Evolutionary conservation across 2,888 invertebrate genomes (phyloP).

Genomic region (Lepidochitona cinerea): DNA sequence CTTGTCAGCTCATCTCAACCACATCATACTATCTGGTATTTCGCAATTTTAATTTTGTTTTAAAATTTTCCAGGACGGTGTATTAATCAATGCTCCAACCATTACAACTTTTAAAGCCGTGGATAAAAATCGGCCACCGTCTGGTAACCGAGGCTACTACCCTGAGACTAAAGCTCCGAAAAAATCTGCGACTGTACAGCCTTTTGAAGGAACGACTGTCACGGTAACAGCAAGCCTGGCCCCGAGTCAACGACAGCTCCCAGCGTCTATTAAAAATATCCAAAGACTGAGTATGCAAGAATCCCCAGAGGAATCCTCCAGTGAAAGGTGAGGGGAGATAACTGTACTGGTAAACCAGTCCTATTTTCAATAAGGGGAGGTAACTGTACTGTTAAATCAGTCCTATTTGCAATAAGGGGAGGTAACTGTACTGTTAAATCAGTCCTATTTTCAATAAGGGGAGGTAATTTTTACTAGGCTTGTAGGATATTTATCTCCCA

Average conservation of each 20-base stretch:
- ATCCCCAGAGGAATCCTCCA: not conserved
- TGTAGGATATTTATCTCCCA: too few relatives aligned
- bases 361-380: too few relatives aligned
- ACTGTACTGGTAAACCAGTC: too few relatives aligned
- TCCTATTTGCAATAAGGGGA: too few relatives aligned
- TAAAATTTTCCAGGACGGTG: constrained; percentile 60
- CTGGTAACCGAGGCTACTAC: too few relatives aligned
- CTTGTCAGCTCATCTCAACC: too few relatives aligned
- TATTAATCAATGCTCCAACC: constrained; percentile 56
- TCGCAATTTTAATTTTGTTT: too few relatives aligned
- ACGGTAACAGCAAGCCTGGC: not conserved
- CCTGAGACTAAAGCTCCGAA: constrained; percentile 2
- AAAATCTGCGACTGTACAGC: not conserved
- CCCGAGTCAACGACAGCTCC: constrained; percentile 22
- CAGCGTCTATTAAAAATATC: constrained; percentile 58
- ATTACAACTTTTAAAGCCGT: constrained; percentile 67
- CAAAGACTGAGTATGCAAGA: constrained; percentile 45
- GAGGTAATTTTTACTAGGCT: too few relatives aligned
- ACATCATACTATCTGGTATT: too few relatives aligned
- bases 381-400: too few relatives aligned
- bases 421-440: too few relatives aligned
- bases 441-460: too few relatives aligned
- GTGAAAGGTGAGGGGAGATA: not conserved
- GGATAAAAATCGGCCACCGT: constrained; percentile 13
- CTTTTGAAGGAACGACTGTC: not conserved